A percentile compares a stretch with the other conserved stretches of the same genome.
These are phyloP conservation scores for Linnaemya vulpina DNA, from an alignment of 2,888 invertebrate species.

Conservation along the genomic window DNA sequence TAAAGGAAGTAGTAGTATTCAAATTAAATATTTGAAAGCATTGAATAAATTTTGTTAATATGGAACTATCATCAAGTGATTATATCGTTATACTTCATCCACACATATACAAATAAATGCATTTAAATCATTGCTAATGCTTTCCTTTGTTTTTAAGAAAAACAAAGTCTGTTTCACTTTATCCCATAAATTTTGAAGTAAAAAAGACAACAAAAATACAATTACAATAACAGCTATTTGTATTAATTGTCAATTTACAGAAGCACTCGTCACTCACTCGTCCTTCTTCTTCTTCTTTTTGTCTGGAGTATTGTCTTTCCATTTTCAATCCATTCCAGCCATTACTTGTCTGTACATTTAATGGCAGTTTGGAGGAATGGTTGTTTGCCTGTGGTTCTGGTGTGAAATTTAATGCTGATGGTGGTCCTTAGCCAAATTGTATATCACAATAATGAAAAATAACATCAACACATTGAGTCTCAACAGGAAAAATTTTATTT, in stretches of 20 bases:
- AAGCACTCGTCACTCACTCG: constrained; percentile 78
- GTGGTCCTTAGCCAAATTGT: constrained; percentile 1
- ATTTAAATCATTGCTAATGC: neutral
- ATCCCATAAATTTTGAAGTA: constrained; percentile 77
- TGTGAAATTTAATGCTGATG: constrained; percentile 27
- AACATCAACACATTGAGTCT: constrained; percentile 51
- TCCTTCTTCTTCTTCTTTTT: constrained; percentile 55
- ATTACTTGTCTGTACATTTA: neutral
- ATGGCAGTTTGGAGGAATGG: neutral
- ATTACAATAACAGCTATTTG: constrained; percentile 80
- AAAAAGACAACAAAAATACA: constrained; percentile 76
- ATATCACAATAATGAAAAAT: constrained; percentile 38
- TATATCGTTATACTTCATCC: neutral
- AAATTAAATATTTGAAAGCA: no score
- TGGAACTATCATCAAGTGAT: no score
- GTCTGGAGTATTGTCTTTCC: constrained; percentile 46
- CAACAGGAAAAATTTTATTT: constrained; percentile 35
- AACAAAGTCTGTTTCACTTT: constrained; percentile 75
- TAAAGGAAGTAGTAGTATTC: no score
- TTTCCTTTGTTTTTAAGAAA: constrained; percentile 62
- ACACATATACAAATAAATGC: neutral
- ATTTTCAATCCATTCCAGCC: neutral
- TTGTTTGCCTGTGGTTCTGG: constrained; percentile 11
- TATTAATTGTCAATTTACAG: constrained; percentile 80
- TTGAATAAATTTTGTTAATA: no score